phyloP scores from a whole-genome alignment of 2,797 vertebrate genomes.

The Gila robusta region DNA sequence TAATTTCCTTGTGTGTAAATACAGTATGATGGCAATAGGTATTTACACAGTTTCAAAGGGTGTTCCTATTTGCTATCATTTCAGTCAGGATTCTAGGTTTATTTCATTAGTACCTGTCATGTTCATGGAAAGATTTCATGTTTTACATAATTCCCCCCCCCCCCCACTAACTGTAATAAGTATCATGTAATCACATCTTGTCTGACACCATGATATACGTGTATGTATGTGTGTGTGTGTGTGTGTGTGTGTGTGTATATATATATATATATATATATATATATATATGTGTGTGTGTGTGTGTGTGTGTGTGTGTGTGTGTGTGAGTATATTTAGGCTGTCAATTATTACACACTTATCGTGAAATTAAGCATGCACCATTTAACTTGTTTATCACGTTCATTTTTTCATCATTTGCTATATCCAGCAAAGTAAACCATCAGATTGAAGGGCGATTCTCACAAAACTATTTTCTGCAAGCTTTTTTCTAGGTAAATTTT shows the following conservation, averaged over 20 bases:
- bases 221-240: too few relatives aligned
- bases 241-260: too few relatives aligned
- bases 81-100: not conserved
- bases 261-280: too few relatives aligned
- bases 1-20: not conserved
- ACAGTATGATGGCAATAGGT: not conserved
- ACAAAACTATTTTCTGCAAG: too few relatives aligned
- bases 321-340: too few relatives aligned
- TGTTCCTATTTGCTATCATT: not conserved
- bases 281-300: too few relatives aligned
- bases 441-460: too few relatives aligned
- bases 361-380: not conserved
- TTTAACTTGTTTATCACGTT: not conserved
- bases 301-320: too few relatives aligned
- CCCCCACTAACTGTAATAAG: not conserved
- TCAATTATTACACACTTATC: not conserved
- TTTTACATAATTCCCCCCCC: too few relatives aligned
- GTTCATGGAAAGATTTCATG: not conserved
- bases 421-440: too few relatives aligned
- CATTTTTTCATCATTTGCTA: too few relatives aligned
- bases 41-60: not conserved
- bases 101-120: not conserved
- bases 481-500: too few relatives aligned
- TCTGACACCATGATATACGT: not conserved
- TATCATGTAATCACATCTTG: not conserved